A percentile compares a stretch with the other conserved stretches of the same genome.
Conservation (phyloP, 1,140 invertebrate species). For the Zaprionus inermis region DNA sequence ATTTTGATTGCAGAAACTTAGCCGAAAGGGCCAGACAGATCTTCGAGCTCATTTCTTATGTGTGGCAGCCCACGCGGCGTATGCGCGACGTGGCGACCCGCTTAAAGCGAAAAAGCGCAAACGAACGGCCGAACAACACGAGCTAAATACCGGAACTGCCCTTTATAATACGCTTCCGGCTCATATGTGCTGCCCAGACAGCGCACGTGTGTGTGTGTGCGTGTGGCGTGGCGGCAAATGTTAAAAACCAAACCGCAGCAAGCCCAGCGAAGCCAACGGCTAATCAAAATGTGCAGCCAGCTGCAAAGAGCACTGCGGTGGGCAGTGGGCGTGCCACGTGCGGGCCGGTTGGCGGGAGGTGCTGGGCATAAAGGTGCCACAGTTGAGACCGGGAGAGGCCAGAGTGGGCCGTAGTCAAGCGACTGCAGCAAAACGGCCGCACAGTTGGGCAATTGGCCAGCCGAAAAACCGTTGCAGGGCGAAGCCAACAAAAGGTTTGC, state of each 20-base stretch:
- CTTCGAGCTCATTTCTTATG: conserved; percentile 53
- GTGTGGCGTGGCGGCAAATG: conserved; percentile 51
- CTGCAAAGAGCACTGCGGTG: conserved; percentile 55
- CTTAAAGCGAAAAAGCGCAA: conserved; percentile 52
- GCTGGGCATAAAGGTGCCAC: conserved; percentile 28
- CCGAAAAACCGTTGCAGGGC: not conserved
- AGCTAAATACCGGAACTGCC: conserved; percentile 80
- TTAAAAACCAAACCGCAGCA: conserved; percentile 60
- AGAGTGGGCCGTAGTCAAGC: not conserved
- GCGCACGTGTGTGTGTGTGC: conserved; percentile 7
- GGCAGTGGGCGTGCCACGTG: not conserved
- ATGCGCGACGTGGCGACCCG: conserved; percentile 20
- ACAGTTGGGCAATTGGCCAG: conserved; percentile 7
- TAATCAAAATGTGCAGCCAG: conserved; percentile 77
- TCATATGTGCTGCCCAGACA: conserved; percentile 67
- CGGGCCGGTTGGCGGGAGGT: not conserved
- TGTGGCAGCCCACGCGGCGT: conserved; percentile 16
- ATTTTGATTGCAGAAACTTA: conserved; percentile 68
- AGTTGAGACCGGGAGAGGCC: not conserved
- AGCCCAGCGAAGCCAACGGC: conserved; percentile 52
- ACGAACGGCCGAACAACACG: conserved; percentile 41
- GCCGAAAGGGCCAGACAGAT: conserved; percentile 15
- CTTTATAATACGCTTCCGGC: conserved; percentile 79
- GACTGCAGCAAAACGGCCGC: conserved; percentile 7
- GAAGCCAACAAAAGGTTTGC: not conserved